phyloP scores from a whole-genome alignment of 2,113 vertebrate genomes.

The Myodes glareolus region DNA sequence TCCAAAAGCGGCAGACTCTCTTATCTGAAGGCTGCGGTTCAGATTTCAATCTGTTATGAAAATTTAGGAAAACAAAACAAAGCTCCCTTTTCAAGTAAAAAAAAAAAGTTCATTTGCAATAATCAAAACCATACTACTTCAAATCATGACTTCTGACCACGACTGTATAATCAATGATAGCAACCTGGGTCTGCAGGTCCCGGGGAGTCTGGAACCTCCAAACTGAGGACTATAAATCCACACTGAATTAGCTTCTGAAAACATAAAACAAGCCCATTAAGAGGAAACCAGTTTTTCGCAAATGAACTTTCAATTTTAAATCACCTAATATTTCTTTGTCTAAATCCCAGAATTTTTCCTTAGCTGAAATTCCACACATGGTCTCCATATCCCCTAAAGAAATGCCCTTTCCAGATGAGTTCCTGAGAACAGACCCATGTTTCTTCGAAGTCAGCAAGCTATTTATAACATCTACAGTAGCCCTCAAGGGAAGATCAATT shows the following conservation, averaged over 20 bases:
- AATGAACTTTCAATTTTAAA: conserved; percentile 72
- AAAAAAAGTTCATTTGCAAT: conserved; percentile 32
- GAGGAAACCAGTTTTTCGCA: conserved; percentile 67
- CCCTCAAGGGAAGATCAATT: conserved; percentile 73
- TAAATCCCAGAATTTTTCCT: conserved; percentile 78
- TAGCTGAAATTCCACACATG: conserved; percentile 86
- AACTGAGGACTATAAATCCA: neutral
- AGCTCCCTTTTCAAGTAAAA: conserved; percentile 25
- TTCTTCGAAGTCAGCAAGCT: conserved; percentile 82
- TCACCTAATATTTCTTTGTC: conserved; percentile 79
- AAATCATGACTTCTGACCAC: conserved; percentile 14
- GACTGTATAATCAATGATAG: conserved; percentile 1
- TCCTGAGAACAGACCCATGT: conserved; percentile 83
- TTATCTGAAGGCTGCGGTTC: neutral
- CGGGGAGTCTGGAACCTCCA: conserved; percentile 10
- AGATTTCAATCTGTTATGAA: conserved; percentile 33
- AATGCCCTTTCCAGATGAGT: conserved; percentile 86
- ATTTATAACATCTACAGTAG: conserved; percentile 83
- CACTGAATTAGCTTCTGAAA: conserved; percentile 51
- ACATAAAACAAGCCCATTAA: conserved; percentile 62
- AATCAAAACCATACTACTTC: conserved; percentile 39
- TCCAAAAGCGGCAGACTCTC: neutral
- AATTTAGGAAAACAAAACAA: conserved; percentile 42
- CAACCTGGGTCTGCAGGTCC: conserved; percentile 7
- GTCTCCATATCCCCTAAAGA: conserved; percentile 80